These are phyloP conservation scores for Notoglanidium macrostoma DNA, from an alignment of 2,797 vertebrate species.

Conservation along the genomic window DNA sequence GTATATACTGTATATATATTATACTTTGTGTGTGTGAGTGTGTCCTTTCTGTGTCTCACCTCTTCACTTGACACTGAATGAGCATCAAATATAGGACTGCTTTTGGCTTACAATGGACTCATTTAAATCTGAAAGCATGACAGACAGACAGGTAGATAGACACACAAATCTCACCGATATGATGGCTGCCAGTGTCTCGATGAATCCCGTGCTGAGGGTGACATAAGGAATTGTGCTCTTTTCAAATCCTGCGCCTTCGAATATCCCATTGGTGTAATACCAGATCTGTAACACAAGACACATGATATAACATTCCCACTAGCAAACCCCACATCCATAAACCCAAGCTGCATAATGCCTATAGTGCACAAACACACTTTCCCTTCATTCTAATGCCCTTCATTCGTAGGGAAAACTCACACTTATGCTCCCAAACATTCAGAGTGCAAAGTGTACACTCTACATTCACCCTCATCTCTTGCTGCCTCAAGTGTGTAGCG, in stretches of 20 bases:
- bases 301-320: not conserved
- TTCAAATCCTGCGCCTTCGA: constrained; percentile 81
- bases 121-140: not conserved
- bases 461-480: not conserved
- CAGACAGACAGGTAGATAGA: not conserved
- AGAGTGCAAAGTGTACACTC: not conserved
- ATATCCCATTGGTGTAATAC: constrained; percentile 94
- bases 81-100: not conserved
- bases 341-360: not conserved
- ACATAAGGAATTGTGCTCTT: constrained; percentile 82
- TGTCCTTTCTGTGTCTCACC: no score
- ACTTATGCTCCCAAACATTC: not conserved
- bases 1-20: not conserved
- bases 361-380: not conserved
- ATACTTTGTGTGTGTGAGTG: not conserved
- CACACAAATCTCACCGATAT: constrained; percentile 83
- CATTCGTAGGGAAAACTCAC: not conserved
- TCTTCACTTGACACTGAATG: not conserved
- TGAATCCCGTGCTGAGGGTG: constrained; percentile 86
- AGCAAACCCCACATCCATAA: not conserved
- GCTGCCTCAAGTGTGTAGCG: not conserved
- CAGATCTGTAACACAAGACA: constrained; percentile 80
- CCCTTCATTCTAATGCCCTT: not conserved
- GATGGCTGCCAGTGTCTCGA: constrained; percentile 85
- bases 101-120: not conserved